Percentiles rank a stretch among this genome's conserved stretches.
Conservation (phyloP, 2,888 invertebrate species). For the Macrosiphum euphorbiae region DNA sequence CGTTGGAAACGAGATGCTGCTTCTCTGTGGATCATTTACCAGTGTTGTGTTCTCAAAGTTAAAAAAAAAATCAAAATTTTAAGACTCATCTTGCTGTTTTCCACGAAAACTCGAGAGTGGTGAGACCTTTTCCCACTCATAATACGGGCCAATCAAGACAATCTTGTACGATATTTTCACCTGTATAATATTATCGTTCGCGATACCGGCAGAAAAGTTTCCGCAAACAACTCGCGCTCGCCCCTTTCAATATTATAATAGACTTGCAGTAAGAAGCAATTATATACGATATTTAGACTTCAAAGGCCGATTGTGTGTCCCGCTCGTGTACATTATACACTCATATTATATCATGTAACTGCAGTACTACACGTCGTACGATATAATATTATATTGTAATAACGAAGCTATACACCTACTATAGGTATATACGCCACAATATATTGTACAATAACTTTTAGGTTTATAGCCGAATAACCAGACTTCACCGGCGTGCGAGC, state of each 20-base stretch:
- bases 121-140: too few species aligned
- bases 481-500: too few species aligned
- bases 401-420: too few species aligned
- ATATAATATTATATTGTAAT: too few species aligned
- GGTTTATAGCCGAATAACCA: too few species aligned
- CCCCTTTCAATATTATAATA: background rate
- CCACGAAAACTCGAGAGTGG: too few species aligned
- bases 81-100: background rate
- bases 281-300: constrained; percentile 16
- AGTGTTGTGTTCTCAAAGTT: background rate
- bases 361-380: too few species aligned
- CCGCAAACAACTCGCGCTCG: background rate
- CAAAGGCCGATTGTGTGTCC: background rate
- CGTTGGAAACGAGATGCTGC: background rate
- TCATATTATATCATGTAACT: too few species aligned
- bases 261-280: background rate
- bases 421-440: too few species aligned
- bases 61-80: background rate
- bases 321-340: too few species aligned
- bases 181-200: background rate
- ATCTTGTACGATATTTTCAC: background rate
- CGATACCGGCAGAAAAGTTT: background rate
- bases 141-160: too few species aligned
- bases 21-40: background rate
- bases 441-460: too few species aligned